Base-by-base conservation (phyloP, 2,113 vertebrate species). In the Eretmochelys imbricata region DNA sequence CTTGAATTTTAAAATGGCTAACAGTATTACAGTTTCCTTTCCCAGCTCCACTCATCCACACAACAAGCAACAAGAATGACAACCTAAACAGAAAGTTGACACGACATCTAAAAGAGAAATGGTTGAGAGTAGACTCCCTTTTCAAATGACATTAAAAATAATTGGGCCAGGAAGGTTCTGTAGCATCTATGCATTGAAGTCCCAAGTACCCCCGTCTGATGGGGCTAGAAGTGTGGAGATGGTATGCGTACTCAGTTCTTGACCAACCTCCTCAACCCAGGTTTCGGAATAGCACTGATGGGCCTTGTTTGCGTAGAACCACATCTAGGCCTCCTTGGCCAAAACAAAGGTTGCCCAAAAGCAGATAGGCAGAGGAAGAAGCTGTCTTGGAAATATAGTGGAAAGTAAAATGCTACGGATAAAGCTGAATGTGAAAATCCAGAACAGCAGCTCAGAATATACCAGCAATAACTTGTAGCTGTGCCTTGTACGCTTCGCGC, bases 241-340 rank as follows among this genome's bases (percentile, higher is more conserved):
- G 1, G 25, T 10, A 86, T 35, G 50, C 85, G 19, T 12, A 55
- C 0, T 0, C 22, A 13, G 19, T 10, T 54, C 27, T 55, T 49
- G 10, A 5, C 42, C 87, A 75, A 11, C 46, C 72, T 80, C 82
- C 12, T 50, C 27, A 24, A 84, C 25, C 16, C 65, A 38, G 24
- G 0, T 0, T 48, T 78, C 19, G 24, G 50, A 78, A 80, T 48
- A 89, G 55, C 14, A 48, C 0, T 1, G 50, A 22, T 1, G 0
- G 25, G 31, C 53, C 48, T 87, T 51, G 50, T 72, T 87, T 48
- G 55, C 72, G 24, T 62, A 89, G 48, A 90, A 80, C 22, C 79
- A 14, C 46, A 38, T 2, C 17, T 54, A 85, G 89, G 49, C 8
- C 29, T 3, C 42, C 57, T 20, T n/a, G 9, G 65, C 65, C 42